These are phyloP conservation scores for Bos javanicus DNA, from an alignment of 2,113 vertebrate species.

Conservation along the genomic window DNA sequence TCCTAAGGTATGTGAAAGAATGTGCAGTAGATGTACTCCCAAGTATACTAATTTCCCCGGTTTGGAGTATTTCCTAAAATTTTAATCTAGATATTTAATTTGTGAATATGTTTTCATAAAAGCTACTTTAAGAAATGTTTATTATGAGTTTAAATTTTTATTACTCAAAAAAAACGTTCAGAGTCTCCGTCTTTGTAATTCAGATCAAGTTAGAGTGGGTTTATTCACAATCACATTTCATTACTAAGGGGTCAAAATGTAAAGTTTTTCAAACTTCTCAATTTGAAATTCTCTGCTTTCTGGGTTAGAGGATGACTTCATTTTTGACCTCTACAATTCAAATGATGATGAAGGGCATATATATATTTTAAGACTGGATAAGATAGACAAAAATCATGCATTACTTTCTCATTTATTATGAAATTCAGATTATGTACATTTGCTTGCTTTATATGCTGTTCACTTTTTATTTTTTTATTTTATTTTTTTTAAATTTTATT, in stretches of 20 bases:
- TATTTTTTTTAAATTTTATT: too few species aligned
- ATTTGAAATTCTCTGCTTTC: not conserved
- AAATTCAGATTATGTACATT: not conserved
- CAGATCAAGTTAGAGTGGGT: not conserved
- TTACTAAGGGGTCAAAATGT: not conserved
- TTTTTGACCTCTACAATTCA: not conserved
- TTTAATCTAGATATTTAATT: not conserved
- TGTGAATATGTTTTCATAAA: not conserved
- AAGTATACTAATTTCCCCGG: not conserved
- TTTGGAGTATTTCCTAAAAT: not conserved
- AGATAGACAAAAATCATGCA: not conserved
- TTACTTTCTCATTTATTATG: not conserved
- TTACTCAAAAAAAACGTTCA: not conserved
- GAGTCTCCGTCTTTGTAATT: not conserved
- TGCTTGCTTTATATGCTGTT: not conserved
- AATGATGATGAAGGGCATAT: not conserved
- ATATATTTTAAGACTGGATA: not conserved
- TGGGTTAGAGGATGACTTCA: not conserved
- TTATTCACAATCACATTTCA: not conserved
- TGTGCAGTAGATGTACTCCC: not conserved
- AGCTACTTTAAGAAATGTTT: not conserved
- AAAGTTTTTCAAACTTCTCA: not conserved
- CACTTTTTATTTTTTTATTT: not conserved
- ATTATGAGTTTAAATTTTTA: slow-evolving; percentile 13
- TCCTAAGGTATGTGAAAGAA: not conserved